phyloP scores from a whole-genome alignment of 2,888 invertebrate species.

The Aricia artaxerxes region DNA sequence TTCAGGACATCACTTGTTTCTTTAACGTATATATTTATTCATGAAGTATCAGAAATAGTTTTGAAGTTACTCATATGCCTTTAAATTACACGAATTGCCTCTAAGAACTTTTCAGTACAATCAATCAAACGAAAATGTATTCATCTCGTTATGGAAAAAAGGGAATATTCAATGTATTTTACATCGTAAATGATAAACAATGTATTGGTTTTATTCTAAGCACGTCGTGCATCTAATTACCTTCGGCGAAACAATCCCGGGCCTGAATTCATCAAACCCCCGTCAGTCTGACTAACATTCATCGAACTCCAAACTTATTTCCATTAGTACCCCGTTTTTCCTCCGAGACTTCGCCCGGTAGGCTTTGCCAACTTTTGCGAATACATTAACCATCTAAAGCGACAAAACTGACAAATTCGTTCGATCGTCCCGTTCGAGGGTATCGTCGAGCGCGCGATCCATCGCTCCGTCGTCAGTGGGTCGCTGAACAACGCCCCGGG shows the following conservation, averaged over 20 bases:
- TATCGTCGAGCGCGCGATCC: not conserved
- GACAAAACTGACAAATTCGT: constrained; percentile 68
- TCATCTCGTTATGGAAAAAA: constrained; percentile 20
- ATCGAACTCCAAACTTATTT: constrained; percentile 63
- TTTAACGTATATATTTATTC: too few species aligned
- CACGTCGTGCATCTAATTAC: constrained; percentile 39
- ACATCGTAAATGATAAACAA: constrained; percentile 33
- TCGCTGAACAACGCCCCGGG: not conserved
- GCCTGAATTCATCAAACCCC: constrained; percentile 38
- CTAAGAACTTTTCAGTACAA: not conserved
- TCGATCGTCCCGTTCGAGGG: constrained; percentile 39
- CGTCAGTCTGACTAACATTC: constrained; percentile 53
- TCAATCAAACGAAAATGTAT: not conserved
- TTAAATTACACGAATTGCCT: not conserved
- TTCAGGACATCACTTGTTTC: too few species aligned
- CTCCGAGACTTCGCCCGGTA: constrained; percentile 56
- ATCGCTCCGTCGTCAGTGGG: constrained; percentile 4
- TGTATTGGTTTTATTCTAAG: constrained; percentile 34
- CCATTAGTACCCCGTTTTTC: constrained; percentile 63
- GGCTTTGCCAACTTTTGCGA: constrained; percentile 68
- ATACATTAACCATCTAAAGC: constrained; percentile 69
- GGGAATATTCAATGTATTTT: constrained; percentile 32
- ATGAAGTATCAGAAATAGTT: not conserved
- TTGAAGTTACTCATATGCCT: not conserved
- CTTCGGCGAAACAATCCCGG: constrained; percentile 36